These are phyloP conservation scores for Gortyna flavago DNA, from an alignment of 2,888 invertebrate genomes.

Conservation along the genomic window DNA sequence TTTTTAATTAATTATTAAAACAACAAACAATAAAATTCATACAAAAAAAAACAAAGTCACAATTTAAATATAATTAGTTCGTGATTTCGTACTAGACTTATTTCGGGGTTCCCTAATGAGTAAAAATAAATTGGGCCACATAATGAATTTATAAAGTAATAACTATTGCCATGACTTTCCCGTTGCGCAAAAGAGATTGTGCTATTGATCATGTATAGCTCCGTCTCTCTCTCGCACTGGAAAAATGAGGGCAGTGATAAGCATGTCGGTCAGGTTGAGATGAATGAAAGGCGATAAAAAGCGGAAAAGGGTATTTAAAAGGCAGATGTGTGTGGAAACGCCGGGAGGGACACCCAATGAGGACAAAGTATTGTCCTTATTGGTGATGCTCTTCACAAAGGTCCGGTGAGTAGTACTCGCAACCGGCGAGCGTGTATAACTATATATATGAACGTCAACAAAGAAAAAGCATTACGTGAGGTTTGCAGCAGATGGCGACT, in stretches of 20 bases:
- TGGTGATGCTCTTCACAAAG: background rate
- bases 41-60: background rate
- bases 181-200: background rate
- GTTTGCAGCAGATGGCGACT: background rate
- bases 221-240: background rate
- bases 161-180: background rate
- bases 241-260: background rate
- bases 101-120: background rate
- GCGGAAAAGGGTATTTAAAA: background rate
- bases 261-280: background rate
- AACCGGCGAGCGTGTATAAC: background rate
- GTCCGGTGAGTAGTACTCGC: background rate
- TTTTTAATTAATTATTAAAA: conserved; percentile 14
- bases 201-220: background rate
- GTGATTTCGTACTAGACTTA: background rate
- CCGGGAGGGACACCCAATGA: too few species aligned
- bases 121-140: background rate
- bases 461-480: background rate
- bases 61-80: background rate
- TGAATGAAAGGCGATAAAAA: background rate
- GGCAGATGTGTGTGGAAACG: background rate
- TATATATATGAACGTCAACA: background rate
- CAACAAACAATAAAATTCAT: conserved; percentile 8
- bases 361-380: background rate
- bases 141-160: background rate